Evolutionary conservation across 2,797 vertebrate species (phyloP).

Genomic region (Tapirus indicus): DNA sequence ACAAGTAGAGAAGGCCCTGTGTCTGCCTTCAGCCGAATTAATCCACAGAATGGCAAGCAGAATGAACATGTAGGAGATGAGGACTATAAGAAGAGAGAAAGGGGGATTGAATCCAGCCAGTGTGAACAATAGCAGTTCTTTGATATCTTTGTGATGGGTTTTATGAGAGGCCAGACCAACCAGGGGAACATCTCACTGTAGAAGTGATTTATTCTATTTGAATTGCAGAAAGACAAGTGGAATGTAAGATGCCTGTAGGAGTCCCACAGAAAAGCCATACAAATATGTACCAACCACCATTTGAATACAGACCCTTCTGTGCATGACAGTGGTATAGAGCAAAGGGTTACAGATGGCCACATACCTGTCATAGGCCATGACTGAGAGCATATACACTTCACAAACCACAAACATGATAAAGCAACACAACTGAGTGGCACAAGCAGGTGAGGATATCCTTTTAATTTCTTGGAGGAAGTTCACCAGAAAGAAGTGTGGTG

Average conservation of each 20-base stretch:
- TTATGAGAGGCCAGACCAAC: too few species aligned
- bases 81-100: not conserved
- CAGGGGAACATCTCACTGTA: too few species aligned
- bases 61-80: constrained; percentile 1
- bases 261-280: not conserved
- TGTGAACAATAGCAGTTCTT: not conserved
- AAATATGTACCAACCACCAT: not conserved
- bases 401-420: not conserved
- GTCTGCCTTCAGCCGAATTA: not conserved
- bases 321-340: not conserved
- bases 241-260: constrained; percentile 6
- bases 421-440: not conserved
- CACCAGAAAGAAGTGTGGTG: not conserved
- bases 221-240: not conserved
- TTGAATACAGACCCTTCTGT: not conserved
- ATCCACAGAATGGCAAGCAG: not conserved
- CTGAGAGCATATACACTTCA: not conserved
- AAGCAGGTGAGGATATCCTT: not conserved
- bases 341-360: not conserved
- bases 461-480: constrained; percentile 22
- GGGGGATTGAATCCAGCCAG: not conserved
- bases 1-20: not conserved
- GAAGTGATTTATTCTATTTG: too few species aligned
- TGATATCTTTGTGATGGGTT: not conserved
- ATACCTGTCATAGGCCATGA: not conserved